Evolutionary conservation across 2,797 vertebrate species (phyloP), one percentile per base, ranked within the genome.

Genomic region (Myotis pilosus): DNA sequence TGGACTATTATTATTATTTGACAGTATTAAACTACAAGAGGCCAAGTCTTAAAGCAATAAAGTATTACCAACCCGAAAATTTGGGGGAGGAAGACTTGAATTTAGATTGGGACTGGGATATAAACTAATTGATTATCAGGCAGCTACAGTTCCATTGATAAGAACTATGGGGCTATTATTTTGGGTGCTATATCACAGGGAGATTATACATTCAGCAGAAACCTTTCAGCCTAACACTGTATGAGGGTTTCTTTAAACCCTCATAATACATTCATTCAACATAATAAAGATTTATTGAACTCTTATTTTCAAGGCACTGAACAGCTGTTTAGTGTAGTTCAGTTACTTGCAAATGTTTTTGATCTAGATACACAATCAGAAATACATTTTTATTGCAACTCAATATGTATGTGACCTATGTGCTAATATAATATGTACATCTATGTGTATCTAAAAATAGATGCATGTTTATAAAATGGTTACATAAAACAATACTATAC

Each of bases 401-500:
- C 68, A 81, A 49, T 22, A 92, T 83, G 36, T 25, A 71, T 19
- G 25, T 47, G 47, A 47, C 47, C 47, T 47, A 47, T 47, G 47
- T 47, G 47, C 47, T 47, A 47, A 47, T 47, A 71, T 47, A 47
- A 47, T 47, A 71, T 19, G 25, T 47, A 36, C 49, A 25, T 55
- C 51, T 91, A 38, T 20, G 17, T 69, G 5, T 83, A 1, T 72
- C 87, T 83, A 90, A 87, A 78, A 33, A 93, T 36, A 78, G 36
- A 92, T 20, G 60, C 6, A 33, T 66, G 36, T 53, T 84, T 87
- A 62, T 80, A 47, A 87, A 87, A 68, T 57, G 19, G 16, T 79
- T 94, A 92, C n/a, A 84, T n/a, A 92, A 83, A 91, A 84, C 3
- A 78, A 44, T 57, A 84, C 20, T 84, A 36, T 81, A 89, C 17